These are phyloP conservation scores for Pemphredon lugubris DNA, from an alignment of 2,888 invertebrate species.

Conservation along the genomic window DNA sequence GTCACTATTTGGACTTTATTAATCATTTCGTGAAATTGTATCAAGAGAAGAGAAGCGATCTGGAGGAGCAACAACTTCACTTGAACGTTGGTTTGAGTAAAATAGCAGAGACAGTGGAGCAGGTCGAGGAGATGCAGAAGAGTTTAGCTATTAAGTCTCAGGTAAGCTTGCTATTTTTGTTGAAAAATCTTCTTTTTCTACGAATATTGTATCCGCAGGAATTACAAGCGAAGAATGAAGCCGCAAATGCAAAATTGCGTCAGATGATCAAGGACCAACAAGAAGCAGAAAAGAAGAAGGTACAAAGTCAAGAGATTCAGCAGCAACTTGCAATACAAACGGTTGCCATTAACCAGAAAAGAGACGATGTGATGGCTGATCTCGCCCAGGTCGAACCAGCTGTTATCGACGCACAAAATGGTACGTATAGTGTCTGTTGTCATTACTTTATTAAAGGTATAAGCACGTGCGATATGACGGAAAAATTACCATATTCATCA, in stretches of 20 bases:
- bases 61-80: slow-evolving; percentile 99
- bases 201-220: slow-evolving; percentile 82
- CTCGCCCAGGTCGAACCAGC: slow-evolving; percentile 99
- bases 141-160: slow-evolving; percentile 98
- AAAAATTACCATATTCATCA: too few relatives aligned
- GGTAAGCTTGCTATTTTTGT: slow-evolving; percentile 78
- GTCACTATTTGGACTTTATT: slow-evolving; percentile 99
- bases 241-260: slow-evolving; percentile 98
- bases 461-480: too few relatives aligned
- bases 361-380: slow-evolving; percentile 97
- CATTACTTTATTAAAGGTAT: too few relatives aligned
- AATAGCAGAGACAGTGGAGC: slow-evolving; percentile 99
- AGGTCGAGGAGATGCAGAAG: slow-evolving; percentile 99
- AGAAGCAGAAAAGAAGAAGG: slow-evolving; percentile 99
- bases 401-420: slow-evolving; percentile 98
- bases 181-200: not conserved
- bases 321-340: slow-evolving; percentile 92
- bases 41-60: slow-evolving; percentile 97
- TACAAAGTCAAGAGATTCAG: slow-evolving; percentile 98
- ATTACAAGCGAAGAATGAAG: slow-evolving; percentile 98
- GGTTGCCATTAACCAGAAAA: slow-evolving; percentile 95
- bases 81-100: slow-evolving; percentile 99
- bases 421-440: slow-evolving; percentile 80
- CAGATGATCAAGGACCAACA: slow-evolving; percentile 99
- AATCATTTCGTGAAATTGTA: slow-evolving; percentile 99